Base-by-base conservation (phyloP, 2,888 invertebrate genomes). In the Thumatha senex region DNA sequence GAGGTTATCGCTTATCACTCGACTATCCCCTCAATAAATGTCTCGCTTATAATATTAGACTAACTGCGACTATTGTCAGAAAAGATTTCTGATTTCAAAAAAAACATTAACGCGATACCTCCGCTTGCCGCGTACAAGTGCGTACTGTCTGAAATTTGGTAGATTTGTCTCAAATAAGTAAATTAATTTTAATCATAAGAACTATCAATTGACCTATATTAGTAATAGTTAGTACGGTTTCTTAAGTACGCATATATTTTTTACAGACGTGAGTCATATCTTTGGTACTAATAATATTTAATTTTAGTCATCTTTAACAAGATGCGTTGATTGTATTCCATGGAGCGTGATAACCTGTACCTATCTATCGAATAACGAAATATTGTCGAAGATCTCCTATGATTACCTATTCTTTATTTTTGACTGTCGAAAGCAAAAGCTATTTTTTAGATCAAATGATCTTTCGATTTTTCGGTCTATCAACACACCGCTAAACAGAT, bases 1-100 rank as follows among this genome's bases (percentile, higher is more conserved):
- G 69, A 70, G 88, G 89, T 90, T 91, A 89, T 89, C 89, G 72
- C 43, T 90, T 91, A 89, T 90, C 90, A 74, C 40, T 42, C 40
- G 9, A 54, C 61, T 82, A 86, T 84, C 85, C 85, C 69, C 58
- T 55, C 61, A 55, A 72, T 74, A 76, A 72, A 67, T 73, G 80
- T 74, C 77, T 78, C 74, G 61, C 61, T 60, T 67, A 58, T 72
- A 64, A 67, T 70, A 68, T 68, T 61, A 71, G 61, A 54, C 59
- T 62, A 68, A 51, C 70, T 61, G 73, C 75, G 63, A 78, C 74
- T 76, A 80, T 58, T 58, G 58, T 65, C 40, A 62, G 53, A 58
- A 57, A 62, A 55, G 29, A 46, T 39, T 39, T 9, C 18, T n/a
- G n/a, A 45, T 14, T 11, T 4, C 11, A 14, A 15, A 15, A 12